phyloP scores from a whole-genome alignment of 2,113 vertebrate genomes.

The Takifugu flavidus region DNA sequence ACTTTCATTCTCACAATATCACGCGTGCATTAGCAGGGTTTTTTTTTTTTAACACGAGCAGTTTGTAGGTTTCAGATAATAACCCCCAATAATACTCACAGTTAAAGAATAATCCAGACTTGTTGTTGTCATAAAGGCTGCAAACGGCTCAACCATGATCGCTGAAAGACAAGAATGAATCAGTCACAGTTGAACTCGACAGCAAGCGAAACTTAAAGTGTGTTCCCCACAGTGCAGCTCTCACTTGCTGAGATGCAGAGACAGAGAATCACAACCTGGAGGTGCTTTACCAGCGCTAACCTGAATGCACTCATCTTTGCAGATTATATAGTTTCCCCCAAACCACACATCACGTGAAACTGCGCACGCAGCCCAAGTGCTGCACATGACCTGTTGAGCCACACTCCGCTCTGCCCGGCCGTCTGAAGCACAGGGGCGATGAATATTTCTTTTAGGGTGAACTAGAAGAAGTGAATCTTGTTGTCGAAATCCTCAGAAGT shows the following conservation, averaged over 20 bases:
- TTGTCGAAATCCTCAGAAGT: too few relatives aligned
- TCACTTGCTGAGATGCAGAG: conserved; percentile 25
- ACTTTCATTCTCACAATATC: not conserved
- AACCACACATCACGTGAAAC: conserved; percentile 53
- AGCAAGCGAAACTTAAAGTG: not conserved
- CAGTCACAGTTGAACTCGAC: not conserved
- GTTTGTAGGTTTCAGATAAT: not conserved
- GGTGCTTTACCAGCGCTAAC: not conserved
- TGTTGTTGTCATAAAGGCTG: not conserved
- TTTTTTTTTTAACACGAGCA: not conserved
- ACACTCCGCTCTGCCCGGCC: too few relatives aligned
- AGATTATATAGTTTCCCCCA: conserved; percentile 50
- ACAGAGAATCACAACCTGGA: not conserved
- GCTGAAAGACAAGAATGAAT: conserved; percentile 27
- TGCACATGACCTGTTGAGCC: not conserved
- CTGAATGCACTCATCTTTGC: conserved; percentile 15
- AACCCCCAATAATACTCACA: conserved; percentile 42
- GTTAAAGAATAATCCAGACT: accelerated
- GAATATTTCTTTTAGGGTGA: too few relatives aligned
- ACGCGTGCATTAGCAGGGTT: not conserved
- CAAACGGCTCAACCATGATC: conserved; percentile 15
- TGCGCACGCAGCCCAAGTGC: not conserved
- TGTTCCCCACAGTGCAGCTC: not conserved
- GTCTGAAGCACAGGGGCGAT: too few relatives aligned
- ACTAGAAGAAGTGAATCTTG: too few relatives aligned